Conservation (phyloP, 2,888 invertebrate species). For the Rhingia campestris region DNA sequence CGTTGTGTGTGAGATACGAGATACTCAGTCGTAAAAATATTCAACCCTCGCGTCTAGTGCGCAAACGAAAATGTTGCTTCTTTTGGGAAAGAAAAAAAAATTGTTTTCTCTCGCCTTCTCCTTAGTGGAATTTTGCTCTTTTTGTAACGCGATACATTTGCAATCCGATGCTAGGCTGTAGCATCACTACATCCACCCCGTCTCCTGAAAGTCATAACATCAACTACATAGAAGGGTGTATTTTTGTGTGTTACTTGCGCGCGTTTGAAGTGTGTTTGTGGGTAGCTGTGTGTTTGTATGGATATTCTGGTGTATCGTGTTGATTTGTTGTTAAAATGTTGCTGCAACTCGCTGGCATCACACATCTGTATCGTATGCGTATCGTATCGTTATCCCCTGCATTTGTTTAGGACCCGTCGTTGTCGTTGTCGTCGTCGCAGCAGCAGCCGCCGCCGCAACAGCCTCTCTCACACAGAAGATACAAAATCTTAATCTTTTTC, state of each 20-base stretch:
- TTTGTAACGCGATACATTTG: conserved; percentile 52
- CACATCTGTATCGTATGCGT: conserved; percentile 55
- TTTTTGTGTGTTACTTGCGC: neutral
- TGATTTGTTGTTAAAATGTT: conserved; percentile 59
- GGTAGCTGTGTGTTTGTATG: neutral
- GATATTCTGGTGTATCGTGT: conserved; percentile 5
- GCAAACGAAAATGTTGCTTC: conserved; percentile 56
- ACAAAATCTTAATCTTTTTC: conserved; percentile 26
- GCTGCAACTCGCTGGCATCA: conserved; percentile 64
- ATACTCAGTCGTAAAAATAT: conserved; percentile 23
- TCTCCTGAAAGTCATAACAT: no score
- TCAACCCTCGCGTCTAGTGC: conserved; percentile 66
- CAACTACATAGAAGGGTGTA: no score
- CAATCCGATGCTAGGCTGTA: conserved; percentile 44
- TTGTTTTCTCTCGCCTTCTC: neutral
- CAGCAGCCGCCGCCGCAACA: conserved; percentile 16
- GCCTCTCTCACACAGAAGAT: neutral
- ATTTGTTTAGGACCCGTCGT: conserved; percentile 25
- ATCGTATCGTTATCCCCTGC: conserved; percentile 51
- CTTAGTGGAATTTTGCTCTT: neutral
- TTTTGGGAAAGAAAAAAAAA: neutral
- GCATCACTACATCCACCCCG: conserved; percentile 43
- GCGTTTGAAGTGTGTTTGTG: neutral
- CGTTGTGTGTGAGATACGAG: conserved; percentile 41
- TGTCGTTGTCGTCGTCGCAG: conserved; percentile 5